Conservation (phyloP, 2,113 vertebrate species). For the Dipodomys ordii region DNA sequence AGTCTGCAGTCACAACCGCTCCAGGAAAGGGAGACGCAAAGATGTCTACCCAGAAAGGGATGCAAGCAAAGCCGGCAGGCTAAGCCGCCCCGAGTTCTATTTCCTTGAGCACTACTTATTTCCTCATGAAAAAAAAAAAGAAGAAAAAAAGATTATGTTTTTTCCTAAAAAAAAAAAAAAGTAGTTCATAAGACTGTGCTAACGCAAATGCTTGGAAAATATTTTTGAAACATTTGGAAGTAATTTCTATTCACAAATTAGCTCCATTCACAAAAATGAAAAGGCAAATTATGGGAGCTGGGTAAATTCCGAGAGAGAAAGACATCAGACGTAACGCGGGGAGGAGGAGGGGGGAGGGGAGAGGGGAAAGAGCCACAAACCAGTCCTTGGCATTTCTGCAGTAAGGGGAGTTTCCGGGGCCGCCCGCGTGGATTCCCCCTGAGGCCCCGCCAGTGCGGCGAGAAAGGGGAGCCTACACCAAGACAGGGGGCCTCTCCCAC, state of each 20-base stretch:
- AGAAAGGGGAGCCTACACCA: not conserved
- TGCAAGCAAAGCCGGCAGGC: not conserved
- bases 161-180: no score
- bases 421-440: no score
- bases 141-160: not conserved
- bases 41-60: not conserved
- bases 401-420: no score
- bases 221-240: slow-evolving; percentile 73
- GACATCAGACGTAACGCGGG: slow-evolving; percentile 71
- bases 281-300: slow-evolving; percentile 81
- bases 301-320: slow-evolving; percentile 76
- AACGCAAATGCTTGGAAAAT: slow-evolving; percentile 77
- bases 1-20: not conserved
- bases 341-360: slow-evolving; percentile 7
- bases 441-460: not conserved
- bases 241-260: slow-evolving; percentile 69
- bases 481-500: not conserved
- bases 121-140: slow-evolving; percentile 14
- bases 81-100: not conserved
- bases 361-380: not conserved
- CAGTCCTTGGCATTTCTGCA: not conserved
- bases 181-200: slow-evolving; percentile 40
- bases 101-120: slow-evolving; percentile 63
- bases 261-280: slow-evolving; percentile 63
- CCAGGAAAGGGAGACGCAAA: not conserved